Evolutionary conservation across 2,113 vertebrate species (phyloP).

Genomic region (Gambusia affinis): DNA sequence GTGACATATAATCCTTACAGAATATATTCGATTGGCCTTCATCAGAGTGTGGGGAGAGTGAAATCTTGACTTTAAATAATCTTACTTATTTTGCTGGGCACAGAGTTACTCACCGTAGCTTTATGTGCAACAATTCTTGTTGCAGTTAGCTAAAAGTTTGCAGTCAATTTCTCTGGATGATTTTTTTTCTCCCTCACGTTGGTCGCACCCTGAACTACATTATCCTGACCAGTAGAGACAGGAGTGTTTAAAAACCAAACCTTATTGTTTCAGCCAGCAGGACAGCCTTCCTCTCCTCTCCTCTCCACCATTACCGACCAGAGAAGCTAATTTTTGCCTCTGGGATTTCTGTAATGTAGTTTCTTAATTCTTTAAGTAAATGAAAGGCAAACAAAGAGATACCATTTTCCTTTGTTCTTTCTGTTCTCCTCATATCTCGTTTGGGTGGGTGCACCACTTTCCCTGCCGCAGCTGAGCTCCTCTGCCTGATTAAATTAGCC

Average conservation of each 20-base stretch:
- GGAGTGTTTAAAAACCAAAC: not conserved
- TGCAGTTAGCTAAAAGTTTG: no score
- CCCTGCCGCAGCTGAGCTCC: slow-evolving; percentile 59
- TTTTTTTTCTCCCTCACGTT: no score
- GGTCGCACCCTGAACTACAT: not conserved
- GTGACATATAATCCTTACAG: no score
- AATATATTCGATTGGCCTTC: no score
- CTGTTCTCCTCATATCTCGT: slow-evolving; percentile 61
- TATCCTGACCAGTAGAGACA: not conserved
- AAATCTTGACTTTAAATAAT: no score
- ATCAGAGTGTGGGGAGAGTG: no score
- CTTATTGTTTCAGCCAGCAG: slow-evolving; percentile 1
- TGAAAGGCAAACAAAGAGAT: slow-evolving; percentile 44
- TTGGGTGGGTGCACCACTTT: slow-evolving; percentile 45
- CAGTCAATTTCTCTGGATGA: no score
- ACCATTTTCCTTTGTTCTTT: slow-evolving; percentile 27
- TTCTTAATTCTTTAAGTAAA: slow-evolving; percentile 67
- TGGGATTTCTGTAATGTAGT: slow-evolving; percentile 69
- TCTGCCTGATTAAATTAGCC: slow-evolving; percentile 72
- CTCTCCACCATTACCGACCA: slow-evolving; percentile 49
- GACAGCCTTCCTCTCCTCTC: slow-evolving; percentile 5
- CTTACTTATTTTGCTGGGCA: no score
- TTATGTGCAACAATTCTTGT: no score
- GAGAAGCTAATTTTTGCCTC: slow-evolving; percentile 74
- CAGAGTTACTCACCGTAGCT: no score